Base-by-base conservation (phyloP, 1,140 invertebrate genomes). In the Gryllus bimaculatus region DNA sequence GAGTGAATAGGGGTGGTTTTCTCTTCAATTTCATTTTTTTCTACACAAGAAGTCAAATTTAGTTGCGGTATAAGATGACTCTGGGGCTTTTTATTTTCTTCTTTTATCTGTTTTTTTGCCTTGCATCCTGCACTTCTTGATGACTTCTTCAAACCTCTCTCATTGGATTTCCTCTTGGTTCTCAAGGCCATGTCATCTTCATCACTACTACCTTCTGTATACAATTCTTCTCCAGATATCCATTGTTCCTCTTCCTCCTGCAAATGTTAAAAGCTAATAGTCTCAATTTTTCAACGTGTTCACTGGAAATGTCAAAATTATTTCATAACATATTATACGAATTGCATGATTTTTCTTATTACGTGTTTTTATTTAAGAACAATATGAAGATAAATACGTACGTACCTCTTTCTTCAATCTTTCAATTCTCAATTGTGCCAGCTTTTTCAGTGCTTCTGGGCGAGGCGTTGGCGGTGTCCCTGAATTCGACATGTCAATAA, bases 231-330 rank as follows among this genome's bases (percentile, higher is more conserved):
- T 54, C 82, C 82, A 20, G 82, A 83, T 15, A 83, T 83, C 82
- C 82, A 83, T 74, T 83, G 82, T 39, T 83, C 82, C 8, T 83
- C 82, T 20, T 83, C 82, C 79, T 83, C 82, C 82, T 83, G 21
- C 47, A 79, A 76, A 73, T 15, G 15, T 73, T 73, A 18, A 15
- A 73, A 18, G 20, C 73, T 73, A 21, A 7, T n/a, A 5, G 18
- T 13, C 49, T 13, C 10, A 66, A 66, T 13, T 66, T 66, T 13
- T 66, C 54, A 66, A 54, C 7, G 54, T 66, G 54, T 13, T 13
- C 54, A 66, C 54, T 66, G 7, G 18, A 66, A 18, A 66, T 66
- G 54, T 13, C 10, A 13, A 66, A 66, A 66, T 39, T 39, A 39
- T 39, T 39, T 39, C 26, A 39, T 39, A 39, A 39, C 26, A 39